A percentile compares a stretch with the other conserved stretches of the same genome.
phyloP scores from a whole-genome alignment of 2,113 vertebrate species.

The Pluvialis apricaria region DNA sequence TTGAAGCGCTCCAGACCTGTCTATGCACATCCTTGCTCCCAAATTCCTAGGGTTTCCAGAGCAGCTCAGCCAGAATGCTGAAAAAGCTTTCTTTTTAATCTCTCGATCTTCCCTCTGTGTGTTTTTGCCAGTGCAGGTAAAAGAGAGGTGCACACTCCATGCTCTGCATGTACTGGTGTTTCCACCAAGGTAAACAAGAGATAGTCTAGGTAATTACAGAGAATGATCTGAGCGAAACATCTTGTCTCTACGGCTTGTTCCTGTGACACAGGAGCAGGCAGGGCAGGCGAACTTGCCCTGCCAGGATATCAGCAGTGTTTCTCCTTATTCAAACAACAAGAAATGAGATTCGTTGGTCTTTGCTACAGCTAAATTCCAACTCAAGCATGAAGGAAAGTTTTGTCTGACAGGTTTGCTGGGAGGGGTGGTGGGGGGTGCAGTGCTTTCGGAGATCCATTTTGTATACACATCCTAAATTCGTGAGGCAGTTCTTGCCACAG shows the following conservation, averaged over 20 bases:
- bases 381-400: not conserved
- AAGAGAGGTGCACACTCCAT: not conserved
- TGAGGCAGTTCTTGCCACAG: not conserved
- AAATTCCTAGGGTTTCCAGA: not conserved
- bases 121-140: conserved; percentile 6
- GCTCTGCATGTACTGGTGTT: not conserved
- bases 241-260: not conserved
- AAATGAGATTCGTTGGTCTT: not conserved
- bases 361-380: not conserved
- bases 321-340: not conserved
- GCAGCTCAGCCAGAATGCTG: not conserved
- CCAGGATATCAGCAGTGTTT: not conserved
- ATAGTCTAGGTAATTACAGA: not conserved
- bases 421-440: not conserved
- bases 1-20: not conserved
- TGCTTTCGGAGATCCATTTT: not conserved
- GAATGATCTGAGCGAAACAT: not conserved
- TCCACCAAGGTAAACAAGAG: conserved; percentile 11
- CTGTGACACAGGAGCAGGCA: not conserved
- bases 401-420: not conserved
- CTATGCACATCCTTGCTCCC: conserved; percentile 12
- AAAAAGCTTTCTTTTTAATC: conserved; percentile 37
- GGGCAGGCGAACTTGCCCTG: not conserved
- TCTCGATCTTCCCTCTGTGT: not conserved
- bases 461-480: not conserved